phyloP scores from a whole-genome alignment of 2,113 vertebrate species.

The Martes martes region DNA sequence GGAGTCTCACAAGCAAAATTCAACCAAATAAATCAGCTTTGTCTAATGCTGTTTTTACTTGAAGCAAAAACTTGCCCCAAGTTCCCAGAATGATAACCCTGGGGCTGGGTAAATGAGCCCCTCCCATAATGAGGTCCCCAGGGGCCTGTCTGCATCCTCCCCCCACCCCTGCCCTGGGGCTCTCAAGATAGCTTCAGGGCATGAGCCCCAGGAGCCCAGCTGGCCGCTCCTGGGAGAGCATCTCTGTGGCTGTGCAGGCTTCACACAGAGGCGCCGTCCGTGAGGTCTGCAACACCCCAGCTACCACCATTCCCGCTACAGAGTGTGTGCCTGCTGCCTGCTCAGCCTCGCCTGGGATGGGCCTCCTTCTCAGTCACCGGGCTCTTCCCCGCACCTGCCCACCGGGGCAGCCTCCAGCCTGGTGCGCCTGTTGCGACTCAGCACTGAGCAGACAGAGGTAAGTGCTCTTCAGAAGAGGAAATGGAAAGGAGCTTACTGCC shows the following conservation, averaged over 20 bases:
- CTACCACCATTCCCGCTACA: neutral
- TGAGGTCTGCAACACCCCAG: neutral
- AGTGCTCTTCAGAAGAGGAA: neutral
- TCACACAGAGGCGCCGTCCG: neutral
- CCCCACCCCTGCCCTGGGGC: neutral
- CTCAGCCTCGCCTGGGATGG: neutral
- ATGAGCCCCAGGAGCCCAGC: neutral
- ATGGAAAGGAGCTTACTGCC: neutral
- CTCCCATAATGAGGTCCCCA: neutral
- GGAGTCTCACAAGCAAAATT: neutral
- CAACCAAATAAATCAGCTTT: neutral
- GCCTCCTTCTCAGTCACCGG: neutral
- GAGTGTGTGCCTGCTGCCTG: neutral
- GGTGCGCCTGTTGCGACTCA: neutral
- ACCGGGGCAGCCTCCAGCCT: neutral
- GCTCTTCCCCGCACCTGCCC: neutral
- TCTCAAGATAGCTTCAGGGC: neutral
- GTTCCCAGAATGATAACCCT: neutral
- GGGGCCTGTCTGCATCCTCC: neutral
- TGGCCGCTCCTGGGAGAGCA: neutral
- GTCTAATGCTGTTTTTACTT: neutral
- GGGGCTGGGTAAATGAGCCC: neutral
- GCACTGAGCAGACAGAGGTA: neutral
- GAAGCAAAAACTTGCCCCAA: neutral
- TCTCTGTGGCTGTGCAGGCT: neutral